phyloP scores from a whole-genome alignment of 2,113 vertebrate genomes.

The Cranoglanis bouderius region DNA sequence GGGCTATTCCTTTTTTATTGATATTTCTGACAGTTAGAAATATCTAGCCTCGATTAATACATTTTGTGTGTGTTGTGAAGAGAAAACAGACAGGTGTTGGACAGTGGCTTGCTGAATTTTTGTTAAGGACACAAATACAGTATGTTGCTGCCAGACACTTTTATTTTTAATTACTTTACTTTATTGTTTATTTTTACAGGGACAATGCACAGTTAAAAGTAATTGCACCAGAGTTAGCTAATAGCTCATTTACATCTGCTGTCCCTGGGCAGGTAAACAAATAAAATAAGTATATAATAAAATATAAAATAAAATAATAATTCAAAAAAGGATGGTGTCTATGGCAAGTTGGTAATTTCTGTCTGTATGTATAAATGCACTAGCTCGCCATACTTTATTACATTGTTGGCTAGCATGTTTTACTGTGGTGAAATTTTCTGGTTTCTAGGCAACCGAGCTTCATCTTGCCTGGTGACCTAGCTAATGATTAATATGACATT shows the following conservation, averaged over 20 bases:
- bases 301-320: too few species aligned
- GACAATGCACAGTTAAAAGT: too few species aligned
- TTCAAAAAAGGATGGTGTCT: too few species aligned
- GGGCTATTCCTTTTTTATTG: too few species aligned
- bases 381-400: background rate
- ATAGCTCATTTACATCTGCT: too few species aligned
- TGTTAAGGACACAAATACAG: background rate
- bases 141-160: background rate
- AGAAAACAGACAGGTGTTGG: background rate
- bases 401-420: background rate
- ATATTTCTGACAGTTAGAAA: too few species aligned
- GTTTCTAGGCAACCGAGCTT: background rate
- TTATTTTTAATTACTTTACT: too few species aligned
- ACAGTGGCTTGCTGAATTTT: background rate
- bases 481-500: background rate
- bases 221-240: too few species aligned
- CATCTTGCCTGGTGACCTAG: background rate
- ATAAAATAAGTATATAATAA: too few species aligned
- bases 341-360: background rate
- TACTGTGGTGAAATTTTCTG: background rate
- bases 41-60: background rate
- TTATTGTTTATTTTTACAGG: too few species aligned
- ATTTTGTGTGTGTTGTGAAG: background rate
- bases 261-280: too few species aligned
- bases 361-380: background rate